Percentiles rank a stretch among this genome's conserved stretches.
Conservation (phyloP, 2,113 vertebrate genomes). For the Chaetura pelagica region DNA sequence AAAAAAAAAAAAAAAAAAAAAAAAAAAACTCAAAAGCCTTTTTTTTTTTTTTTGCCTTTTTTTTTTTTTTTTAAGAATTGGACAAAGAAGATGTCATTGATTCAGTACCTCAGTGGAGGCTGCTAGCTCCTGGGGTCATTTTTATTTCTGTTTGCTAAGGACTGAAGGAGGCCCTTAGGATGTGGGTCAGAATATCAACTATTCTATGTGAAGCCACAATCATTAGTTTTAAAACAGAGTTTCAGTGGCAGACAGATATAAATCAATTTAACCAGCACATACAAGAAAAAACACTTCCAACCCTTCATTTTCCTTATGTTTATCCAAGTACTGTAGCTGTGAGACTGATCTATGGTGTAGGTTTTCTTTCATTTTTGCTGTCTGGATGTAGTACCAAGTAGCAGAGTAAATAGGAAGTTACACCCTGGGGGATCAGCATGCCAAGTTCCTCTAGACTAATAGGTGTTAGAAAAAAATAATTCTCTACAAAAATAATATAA, state of each 20-base stretch:
- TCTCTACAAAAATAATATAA: background rate
- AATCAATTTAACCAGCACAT: slow-evolving; percentile 21
- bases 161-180: slow-evolving; percentile 67
- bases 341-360: background rate
- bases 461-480: background rate
- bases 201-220: slow-evolving; percentile 38
- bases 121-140: slow-evolving; percentile 81
- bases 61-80: background rate
- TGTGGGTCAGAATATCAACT: slow-evolving; percentile 55
- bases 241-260: slow-evolving; percentile 32
- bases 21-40: background rate
- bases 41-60: background rate
- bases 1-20: background rate
- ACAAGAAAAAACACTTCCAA: background rate
- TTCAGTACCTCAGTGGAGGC: slow-evolving; percentile 71
- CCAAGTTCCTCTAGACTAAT: background rate
- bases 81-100: slow-evolving; percentile 73
- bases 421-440: background rate
- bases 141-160: slow-evolving; percentile 82
- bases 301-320: background rate
- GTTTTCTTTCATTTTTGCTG: background rate
- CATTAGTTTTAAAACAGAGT: slow-evolving; percentile 51
- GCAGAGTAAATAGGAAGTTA: background rate
- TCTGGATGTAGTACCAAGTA: background rate
- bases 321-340: background rate